Evolutionary conservation across 2,797 vertebrate genomes (phyloP).

Genomic region (Peromyscus eremicus): DNA sequence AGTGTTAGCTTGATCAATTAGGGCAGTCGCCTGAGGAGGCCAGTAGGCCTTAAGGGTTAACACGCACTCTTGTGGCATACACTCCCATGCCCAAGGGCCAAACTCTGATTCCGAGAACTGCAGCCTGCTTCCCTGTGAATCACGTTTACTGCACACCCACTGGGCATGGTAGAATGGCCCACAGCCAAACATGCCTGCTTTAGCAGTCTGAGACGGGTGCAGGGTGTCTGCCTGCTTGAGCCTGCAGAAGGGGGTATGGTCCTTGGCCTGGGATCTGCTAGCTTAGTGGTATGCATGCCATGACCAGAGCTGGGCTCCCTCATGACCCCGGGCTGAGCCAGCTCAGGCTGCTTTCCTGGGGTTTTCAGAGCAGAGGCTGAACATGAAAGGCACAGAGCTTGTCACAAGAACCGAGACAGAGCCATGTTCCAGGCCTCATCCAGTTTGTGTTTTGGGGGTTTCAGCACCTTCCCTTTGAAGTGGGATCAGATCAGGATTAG

Average conservation of each 20-base stretch:
- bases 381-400: background rate
- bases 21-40: background rate
- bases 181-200: background rate
- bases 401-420: background rate
- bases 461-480: background rate
- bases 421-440: background rate
- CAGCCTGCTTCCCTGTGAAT: constrained; percentile 51
- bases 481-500: background rate
- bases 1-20: background rate
- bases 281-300: background rate
- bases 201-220: background rate
- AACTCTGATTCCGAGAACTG: background rate
- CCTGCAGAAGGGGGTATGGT: background rate
- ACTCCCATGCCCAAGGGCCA: background rate
- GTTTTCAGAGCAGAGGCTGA: background rate
- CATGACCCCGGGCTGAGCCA: background rate
- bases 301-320: background rate
- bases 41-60: background rate
- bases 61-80: background rate
- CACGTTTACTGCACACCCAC: background rate
- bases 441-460: background rate
- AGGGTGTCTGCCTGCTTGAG: background rate
- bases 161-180: background rate
- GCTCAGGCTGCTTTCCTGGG: background rate
- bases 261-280: background rate